phyloP scores from a whole-genome alignment of 2,797 vertebrate species.

The Tokudaia muenninki region DNA sequence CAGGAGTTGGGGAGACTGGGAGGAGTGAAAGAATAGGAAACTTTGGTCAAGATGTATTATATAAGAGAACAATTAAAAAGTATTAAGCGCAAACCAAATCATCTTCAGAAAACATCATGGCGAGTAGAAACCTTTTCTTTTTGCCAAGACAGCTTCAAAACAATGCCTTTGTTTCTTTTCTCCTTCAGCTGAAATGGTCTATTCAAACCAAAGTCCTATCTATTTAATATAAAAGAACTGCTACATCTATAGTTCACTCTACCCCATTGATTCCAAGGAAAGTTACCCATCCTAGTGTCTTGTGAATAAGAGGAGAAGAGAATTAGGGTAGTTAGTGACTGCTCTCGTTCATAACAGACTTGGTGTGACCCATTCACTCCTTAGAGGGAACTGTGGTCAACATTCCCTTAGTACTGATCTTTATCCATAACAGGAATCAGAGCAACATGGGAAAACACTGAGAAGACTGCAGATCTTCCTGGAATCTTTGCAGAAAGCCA shows the following conservation, averaged over 20 bases:
- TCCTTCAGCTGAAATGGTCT: not conserved
- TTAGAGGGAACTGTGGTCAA: not conserved
- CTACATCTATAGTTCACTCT: not conserved
- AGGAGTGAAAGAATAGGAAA: not conserved
- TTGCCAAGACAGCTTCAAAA: not conserved
- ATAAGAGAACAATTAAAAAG: not conserved
- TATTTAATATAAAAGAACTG: not conserved
- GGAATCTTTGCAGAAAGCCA: not conserved
- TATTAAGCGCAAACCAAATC: not conserved
- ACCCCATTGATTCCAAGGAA: not conserved
- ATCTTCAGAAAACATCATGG: not conserved
- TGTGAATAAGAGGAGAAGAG: not conserved
- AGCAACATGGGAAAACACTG: not conserved
- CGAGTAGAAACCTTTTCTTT: not conserved
- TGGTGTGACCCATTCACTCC: not conserved
- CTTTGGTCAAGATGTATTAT: not conserved
- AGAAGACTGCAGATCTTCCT: not conserved
- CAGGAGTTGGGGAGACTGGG: not conserved
- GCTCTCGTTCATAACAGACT: not conserved
- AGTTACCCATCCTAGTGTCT: not conserved
- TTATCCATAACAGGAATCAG: not conserved
- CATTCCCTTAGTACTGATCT: not conserved
- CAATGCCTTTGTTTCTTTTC: not conserved
- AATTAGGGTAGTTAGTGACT: not conserved
- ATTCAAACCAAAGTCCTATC: not conserved